Evolutionary conservation across 2,888 invertebrate species (phyloP).

Genomic region (Eugnorisma glareosa): DNA sequence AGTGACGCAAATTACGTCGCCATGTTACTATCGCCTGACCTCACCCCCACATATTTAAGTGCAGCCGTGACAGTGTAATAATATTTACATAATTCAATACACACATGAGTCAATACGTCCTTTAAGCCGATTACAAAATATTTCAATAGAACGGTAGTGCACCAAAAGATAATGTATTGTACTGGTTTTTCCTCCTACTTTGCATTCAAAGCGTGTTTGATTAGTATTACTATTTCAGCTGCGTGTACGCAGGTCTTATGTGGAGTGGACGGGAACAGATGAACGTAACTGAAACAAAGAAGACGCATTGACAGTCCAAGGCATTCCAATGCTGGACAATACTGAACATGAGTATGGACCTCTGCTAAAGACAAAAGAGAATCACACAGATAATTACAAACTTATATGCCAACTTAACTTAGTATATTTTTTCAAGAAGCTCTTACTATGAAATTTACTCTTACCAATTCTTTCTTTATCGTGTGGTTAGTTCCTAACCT

Average conservation of each 20-base stretch:
- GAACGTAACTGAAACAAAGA: slow-evolving; percentile 21
- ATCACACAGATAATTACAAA: neutral
- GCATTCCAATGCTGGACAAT: neutral
- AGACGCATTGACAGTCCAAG: slow-evolving; percentile 7
- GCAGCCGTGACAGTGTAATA: slow-evolving; percentile 9
- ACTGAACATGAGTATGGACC: neutral
- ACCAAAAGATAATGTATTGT: slow-evolving; percentile 36
- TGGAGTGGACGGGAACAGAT: slow-evolving; percentile 23
- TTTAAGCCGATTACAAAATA: slow-evolving; percentile 47
- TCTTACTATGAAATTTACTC: neutral
- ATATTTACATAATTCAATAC: slow-evolving; percentile 23
- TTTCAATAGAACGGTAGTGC: slow-evolving; percentile 30
- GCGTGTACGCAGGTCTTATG: slow-evolving; percentile 53
- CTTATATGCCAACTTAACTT: neutral
- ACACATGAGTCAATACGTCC: slow-evolving; percentile 22
- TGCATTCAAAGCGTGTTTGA: slow-evolving; percentile 28
- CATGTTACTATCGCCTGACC: neutral
- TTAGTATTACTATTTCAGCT: slow-evolving; percentile 49
- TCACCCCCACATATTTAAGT: neutral
- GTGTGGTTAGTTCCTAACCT: too few relatives aligned
- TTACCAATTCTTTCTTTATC: neutral
- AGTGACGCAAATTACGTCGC: neutral
- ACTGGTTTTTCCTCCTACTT: slow-evolving; percentile 53
- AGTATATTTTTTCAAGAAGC: neutral
- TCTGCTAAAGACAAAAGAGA: neutral